These are phyloP conservation scores for Cardinalis cardinalis DNA, from an alignment of 2,113 vertebrate species.

Conservation along the genomic window DNA sequence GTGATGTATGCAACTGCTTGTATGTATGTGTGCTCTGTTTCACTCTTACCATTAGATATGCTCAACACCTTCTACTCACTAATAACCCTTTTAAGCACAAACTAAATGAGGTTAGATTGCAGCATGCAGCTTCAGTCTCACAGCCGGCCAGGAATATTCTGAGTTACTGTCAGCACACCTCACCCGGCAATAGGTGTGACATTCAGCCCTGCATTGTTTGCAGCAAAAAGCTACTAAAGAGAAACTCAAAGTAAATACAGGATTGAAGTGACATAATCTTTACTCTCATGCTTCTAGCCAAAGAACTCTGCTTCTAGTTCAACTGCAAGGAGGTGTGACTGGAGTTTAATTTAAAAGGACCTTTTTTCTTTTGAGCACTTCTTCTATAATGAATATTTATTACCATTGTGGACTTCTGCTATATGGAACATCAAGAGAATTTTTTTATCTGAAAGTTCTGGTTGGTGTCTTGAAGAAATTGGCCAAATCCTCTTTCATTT, in stretches of 20 bases:
- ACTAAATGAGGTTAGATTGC: not conserved
- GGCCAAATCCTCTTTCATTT: not conserved
- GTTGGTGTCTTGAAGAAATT: not conserved
- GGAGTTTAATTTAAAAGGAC: not conserved
- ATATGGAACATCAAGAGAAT: not conserved
- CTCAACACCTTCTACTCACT: not conserved
- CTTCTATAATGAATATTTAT: not conserved
- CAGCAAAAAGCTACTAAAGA: not conserved
- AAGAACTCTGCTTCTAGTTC: not conserved
- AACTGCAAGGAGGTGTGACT: not conserved
- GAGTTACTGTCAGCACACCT: not conserved
- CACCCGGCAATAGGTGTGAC: not conserved
- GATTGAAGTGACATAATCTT: not conserved
- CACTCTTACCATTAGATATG: not conserved
- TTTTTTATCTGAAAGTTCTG: not conserved
- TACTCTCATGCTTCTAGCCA: not conserved
- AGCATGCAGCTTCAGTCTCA: not conserved
- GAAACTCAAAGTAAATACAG: not conserved
- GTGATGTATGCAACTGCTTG: not conserved
- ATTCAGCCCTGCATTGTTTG: accelerated
- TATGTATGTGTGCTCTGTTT: accelerated
- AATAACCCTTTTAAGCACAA: not conserved
- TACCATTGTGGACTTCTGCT: not conserved
- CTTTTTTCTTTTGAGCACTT: not conserved
- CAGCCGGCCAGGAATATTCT: not conserved